Conservation (phyloP, 1,140 invertebrate genomes). For the Wasmannia auropunctata region DNA sequence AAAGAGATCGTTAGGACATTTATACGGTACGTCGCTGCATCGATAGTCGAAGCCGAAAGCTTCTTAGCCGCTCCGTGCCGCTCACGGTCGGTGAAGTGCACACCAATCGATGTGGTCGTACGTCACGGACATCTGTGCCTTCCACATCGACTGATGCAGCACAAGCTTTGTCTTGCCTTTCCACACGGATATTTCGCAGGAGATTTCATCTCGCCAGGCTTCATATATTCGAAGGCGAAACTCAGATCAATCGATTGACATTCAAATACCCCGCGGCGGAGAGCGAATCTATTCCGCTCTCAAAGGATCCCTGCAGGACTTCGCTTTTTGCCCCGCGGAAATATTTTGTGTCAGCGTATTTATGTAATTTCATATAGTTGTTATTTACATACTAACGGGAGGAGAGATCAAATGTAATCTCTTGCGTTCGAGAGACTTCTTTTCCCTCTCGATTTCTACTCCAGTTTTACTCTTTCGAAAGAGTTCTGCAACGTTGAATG, state of each 20-base stretch:
- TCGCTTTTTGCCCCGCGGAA: not conserved
- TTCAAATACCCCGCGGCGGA: constrained; percentile 26
- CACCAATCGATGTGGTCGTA: constrained; percentile 14
- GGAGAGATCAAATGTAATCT: constrained; percentile 11
- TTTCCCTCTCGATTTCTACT: not conserved
- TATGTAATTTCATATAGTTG: not conserved
- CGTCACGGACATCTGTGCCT: constrained; percentile 50
- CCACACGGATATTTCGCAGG: constrained; percentile 32
- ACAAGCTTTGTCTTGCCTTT: constrained; percentile 56
- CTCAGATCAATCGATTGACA: constrained; percentile 36
- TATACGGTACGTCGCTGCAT: constrained; percentile 30
- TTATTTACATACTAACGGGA: constrained; percentile 14
- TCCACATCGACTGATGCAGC: constrained; percentile 32
- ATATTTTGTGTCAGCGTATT: constrained; percentile 13
- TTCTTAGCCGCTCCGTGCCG: constrained; percentile 13
- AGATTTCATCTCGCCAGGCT: constrained; percentile 38
- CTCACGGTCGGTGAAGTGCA: constrained; percentile 22
- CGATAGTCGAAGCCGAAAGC: constrained; percentile 29
- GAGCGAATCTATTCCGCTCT: not conserved
- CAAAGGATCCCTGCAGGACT: not conserved
- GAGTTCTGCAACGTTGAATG: not conserved
- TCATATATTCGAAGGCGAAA: constrained; percentile 39
- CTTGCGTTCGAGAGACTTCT: not conserved
- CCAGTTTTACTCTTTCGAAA: not conserved
- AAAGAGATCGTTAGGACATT: constrained; percentile 43